phyloP scores from a whole-genome alignment of 2,113 vertebrate species.

The Ondatra zibethicus region DNA sequence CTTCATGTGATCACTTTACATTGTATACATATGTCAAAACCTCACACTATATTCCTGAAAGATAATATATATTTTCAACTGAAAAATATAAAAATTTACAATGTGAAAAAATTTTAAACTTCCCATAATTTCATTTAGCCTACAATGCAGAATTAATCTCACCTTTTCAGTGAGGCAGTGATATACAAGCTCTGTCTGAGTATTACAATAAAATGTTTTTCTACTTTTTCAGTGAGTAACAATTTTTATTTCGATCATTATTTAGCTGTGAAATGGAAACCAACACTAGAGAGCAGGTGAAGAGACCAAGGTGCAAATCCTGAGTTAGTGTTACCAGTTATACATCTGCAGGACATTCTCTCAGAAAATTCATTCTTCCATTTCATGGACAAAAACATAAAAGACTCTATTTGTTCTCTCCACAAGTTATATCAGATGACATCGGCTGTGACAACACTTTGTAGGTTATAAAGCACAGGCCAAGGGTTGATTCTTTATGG shows the following conservation, averaged over 20 bases:
- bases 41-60: background rate
- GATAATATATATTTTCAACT: background rate
- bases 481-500: background rate
- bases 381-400: background rate
- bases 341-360: background rate
- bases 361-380: background rate
- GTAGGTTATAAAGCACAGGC: background rate
- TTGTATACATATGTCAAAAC: background rate
- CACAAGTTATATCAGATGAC: background rate
- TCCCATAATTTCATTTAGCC: background rate
- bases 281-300: background rate
- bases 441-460: background rate
- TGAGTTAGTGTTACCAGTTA: background rate
- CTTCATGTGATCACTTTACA: background rate
- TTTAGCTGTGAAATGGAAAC: background rate
- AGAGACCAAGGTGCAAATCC: background rate
- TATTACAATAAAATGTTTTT: background rate
- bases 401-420: background rate
- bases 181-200: background rate
- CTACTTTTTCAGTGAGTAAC: background rate
- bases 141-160: background rate
- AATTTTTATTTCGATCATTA: constrained; percentile 22
- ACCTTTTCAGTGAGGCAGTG: background rate
- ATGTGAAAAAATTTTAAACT: background rate
- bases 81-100: background rate